A percentile compares a stretch with the other conserved stretches of the same genome.
These are phyloP conservation scores for Sarcophaga caerulescens DNA, from an alignment of 2,888 invertebrate genomes.

Conservation along the genomic window DNA sequence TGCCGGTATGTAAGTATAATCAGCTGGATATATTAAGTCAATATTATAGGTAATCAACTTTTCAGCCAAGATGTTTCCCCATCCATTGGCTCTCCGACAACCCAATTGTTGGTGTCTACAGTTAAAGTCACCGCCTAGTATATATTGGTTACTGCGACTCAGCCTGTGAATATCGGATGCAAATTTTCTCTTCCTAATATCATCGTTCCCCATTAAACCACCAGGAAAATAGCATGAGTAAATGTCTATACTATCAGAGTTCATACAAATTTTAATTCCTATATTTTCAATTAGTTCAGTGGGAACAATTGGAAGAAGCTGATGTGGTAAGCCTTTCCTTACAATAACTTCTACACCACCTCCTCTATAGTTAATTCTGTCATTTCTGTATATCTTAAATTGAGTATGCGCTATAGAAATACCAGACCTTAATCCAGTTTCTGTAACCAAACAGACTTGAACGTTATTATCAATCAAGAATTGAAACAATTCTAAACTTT, in stretches of 20 bases:
- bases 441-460: conserved; percentile 17
- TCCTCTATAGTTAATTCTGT: conserved; percentile 4
- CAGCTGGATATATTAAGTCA: conserved; percentile 6
- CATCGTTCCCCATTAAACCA: background rate
- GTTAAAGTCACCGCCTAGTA: background rate
- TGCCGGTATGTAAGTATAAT: conserved; percentile 8
- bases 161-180: conserved; percentile 18
- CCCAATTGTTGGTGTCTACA: conserved; percentile 25
- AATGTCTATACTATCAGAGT: background rate
- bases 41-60: conserved; percentile 19
- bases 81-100: conserved; percentile 30
- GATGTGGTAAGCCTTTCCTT: conserved; percentile 7
- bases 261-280: conserved; percentile 24
- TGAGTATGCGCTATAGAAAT: conserved; percentile 14
- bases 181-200: background rate
- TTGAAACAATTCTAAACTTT: conserved; percentile 12
- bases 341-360: conserved; percentile 25
- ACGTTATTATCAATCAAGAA: background rate
- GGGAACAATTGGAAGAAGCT: conserved; percentile 17
- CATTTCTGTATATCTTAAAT: conserved; percentile 31
- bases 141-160: background rate
- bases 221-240: conserved; percentile 41
- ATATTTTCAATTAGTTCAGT: conserved; percentile 28
- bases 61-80: conserved; percentile 30
- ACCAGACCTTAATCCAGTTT: conserved; percentile 20